phyloP scores from a whole-genome alignment of 2,113 vertebrate genomes.

The Aix galericulata region DNA sequence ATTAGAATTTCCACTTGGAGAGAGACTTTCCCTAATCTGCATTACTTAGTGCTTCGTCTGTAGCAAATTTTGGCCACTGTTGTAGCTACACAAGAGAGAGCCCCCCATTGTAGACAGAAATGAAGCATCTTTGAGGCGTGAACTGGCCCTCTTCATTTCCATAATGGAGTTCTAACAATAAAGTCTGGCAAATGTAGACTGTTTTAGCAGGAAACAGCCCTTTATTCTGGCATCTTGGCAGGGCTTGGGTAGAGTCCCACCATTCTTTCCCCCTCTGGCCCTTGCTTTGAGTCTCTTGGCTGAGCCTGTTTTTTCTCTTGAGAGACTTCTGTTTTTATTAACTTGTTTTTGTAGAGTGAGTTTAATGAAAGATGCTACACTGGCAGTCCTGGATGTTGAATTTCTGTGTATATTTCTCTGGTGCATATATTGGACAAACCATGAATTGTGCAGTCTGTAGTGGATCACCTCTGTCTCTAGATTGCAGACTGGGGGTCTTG shows the following conservation, averaged over 20 bases:
- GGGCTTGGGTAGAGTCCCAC: constrained; percentile 58
- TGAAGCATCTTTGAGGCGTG: neutral
- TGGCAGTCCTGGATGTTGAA: neutral
- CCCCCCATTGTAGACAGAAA: neutral
- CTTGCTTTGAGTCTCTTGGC: constrained; percentile 23
- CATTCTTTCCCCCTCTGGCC: constrained; percentile 33
- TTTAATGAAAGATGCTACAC: constrained; percentile 10
- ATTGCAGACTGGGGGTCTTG: neutral
- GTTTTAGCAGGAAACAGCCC: constrained; percentile 40
- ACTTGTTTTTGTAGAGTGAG: neutral
- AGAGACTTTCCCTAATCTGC: neutral
- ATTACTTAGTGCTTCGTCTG: neutral
- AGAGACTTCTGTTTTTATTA: constrained; percentile 29
- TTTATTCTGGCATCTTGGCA: constrained; percentile 50
- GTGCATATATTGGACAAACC: neutral
- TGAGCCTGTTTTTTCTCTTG: constrained; percentile 29
- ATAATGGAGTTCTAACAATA: constrained; percentile 44
- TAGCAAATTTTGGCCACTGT: neutral
- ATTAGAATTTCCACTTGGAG: neutral
- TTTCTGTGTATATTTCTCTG: neutral
- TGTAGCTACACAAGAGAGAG: neutral
- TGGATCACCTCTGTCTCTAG: neutral
- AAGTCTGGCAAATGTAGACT: constrained; percentile 19
- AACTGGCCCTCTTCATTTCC: constrained; percentile 37
- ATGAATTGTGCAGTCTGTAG: neutral